Base-by-base conservation (phyloP, 2,888 invertebrate genomes). In the Leptinotarsa rubiginosa region DNA sequence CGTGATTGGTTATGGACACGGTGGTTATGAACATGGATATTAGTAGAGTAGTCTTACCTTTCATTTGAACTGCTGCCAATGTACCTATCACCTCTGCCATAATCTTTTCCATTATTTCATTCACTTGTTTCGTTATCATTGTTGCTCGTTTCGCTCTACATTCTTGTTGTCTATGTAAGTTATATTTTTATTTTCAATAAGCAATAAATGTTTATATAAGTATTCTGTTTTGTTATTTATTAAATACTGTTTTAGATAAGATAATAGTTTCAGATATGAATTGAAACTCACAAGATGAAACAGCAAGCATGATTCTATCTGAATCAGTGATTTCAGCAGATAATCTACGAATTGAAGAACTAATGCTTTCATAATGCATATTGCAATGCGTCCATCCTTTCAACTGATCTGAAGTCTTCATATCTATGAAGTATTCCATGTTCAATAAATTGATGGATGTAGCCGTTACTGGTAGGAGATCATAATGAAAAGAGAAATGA, bases 101-200 rank as follows among this genome's bases (percentile, higher is more conserved):
- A 68, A 4, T 68, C n/a, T 16, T 41, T 3, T 10, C 15, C n/a
- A 31, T n/a, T 13, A 25, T 22, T 56, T 22, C 56, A 22, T 62
- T 16, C 41, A 62, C 31, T 41, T 41, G n/a, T 56, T 62, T 50
- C 59, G 50, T 62, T 70, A 20, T 22, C 52, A 69, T 76, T 71
- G 41, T 76, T 70, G 62, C 70, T 59, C n/a, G 25, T n/a, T 15
- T 69, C 62, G 62, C 67, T 20, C 31, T 49, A 67, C 68, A 70
- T 62, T 68, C 71, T 75, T 77, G 77, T 77, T 77, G 73, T 76
- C 68, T 71, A 78, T 71, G 73, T 67, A 50, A 70, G 74, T 72
- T 47, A 73, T 70, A 77, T 41, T 69, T 70, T 64, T 64, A 70
- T 68, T 70, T 47, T 64, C 54, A 56, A 72, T 74, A 47, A 75